Base-by-base conservation (phyloP, 1,140 invertebrate species). In the Triops longicaudatus region DNA sequence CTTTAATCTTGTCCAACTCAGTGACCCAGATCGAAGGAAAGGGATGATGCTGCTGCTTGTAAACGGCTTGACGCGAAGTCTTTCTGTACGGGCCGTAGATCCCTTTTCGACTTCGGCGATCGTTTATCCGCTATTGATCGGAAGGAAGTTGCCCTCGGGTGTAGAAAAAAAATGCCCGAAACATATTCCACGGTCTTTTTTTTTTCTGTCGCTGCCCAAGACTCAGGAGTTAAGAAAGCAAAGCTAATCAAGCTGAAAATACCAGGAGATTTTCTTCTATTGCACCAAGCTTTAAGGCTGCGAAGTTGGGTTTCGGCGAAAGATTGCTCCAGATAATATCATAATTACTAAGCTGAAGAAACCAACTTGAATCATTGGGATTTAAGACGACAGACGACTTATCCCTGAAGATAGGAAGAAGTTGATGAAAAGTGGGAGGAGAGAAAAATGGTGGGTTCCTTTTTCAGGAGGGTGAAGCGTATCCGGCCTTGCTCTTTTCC, bases 1-100 rank as follows among this genome's bases (percentile, higher is more conserved):
- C 50, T 63, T 63, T 63, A 63, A 63, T 63, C 50, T 63, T 63
- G 50, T 63, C 50, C 50, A 63, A 63, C 17, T 63, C 50, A 63
- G 50, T 63, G 50, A 63, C 50, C 50, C 50, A 63, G 50, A 63
- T 63, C 50, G 50, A 63, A 63, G 17, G 50, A 63, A 63, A 63
- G 50, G 50, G 50, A 63, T 63, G 50, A 17, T 63, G 50, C 50
- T 22, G 31, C 31, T 37, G 31, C 31, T 37, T 37, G 31, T 63
- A 63, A 63, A 63, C 50, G 50, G 17, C 22, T 22, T n/a, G 22
- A 63, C 50, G 50, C 50, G n/a, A 63, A 63, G 50, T 63, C 50
- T 63, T 37, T 17, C n/a, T 63, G 5, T 63, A 63, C 14, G 22
- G 14, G 14, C 50, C 50, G 10, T 14, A n/a, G 14, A n/a, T 63